Evolutionary conservation across 2,113 vertebrate species (phyloP).

Genomic region (Ctenodactylus gundi): DNA sequence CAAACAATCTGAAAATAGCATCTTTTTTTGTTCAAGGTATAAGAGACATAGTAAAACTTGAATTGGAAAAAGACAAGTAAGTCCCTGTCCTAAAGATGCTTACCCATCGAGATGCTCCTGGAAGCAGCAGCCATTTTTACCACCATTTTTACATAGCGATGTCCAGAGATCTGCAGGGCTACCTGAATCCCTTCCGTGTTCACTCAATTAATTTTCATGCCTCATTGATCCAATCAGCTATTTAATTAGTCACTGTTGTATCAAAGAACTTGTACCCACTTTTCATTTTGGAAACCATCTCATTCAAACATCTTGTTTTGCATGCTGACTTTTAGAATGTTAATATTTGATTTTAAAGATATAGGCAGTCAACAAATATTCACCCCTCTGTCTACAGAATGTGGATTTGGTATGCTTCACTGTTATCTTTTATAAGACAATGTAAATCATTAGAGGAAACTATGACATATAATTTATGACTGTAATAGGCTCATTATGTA

Average conservation of each 20-base stretch:
- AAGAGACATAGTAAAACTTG: background rate
- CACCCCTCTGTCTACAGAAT: background rate
- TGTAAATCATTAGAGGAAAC: constrained; percentile 35
- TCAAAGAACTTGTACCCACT: background rate
- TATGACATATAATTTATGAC: background rate
- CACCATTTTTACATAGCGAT: background rate
- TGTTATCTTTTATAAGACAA: background rate
- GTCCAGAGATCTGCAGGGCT: constrained; percentile 2
- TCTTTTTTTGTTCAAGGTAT: background rate
- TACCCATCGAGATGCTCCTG: background rate
- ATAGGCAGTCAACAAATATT: background rate
- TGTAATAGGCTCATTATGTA: background rate
- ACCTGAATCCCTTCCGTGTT: background rate
- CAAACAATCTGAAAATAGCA: constrained; percentile 5
- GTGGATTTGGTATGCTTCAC: background rate
- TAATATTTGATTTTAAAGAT: constrained; percentile 42
- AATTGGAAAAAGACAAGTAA: background rate
- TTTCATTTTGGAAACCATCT: constrained; percentile 25
- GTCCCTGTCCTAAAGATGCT: background rate
- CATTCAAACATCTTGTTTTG: constrained; percentile 20
- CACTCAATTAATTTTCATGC: constrained; percentile 41
- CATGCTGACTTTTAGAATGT: background rate
- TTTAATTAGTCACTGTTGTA: constrained; percentile 47
- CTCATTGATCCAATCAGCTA: background rate
- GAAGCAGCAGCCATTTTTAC: background rate